Evolutionary conservation across 2,797 vertebrate species (phyloP), one percentile per base, ranked within the genome.

Genomic region (Melanotaenia pygmaea): DNA sequence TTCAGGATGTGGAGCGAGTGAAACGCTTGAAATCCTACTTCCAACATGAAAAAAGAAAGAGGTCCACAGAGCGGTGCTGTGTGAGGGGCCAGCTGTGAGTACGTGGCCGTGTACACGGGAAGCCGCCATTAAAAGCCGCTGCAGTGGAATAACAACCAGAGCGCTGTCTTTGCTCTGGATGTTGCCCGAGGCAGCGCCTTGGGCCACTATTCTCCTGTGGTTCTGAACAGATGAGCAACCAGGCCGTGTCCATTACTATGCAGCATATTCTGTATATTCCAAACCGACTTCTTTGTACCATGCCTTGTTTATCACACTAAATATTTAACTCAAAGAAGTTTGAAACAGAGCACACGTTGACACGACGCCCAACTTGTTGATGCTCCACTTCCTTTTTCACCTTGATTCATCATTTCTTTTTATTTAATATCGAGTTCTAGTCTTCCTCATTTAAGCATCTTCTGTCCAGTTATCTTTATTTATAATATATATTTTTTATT

Each of bases 211-310:
- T 50, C 90, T 90, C 90, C 84, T 64, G 89, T 83, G 88, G 88
- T 79, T 90, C 69, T 16, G 69, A 90, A 87, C 91, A 92, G 91
- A 92, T 88, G 87, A 92, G 85, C 88, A 35, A 85, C 75, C 78
- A 69, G 81, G 82, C 87, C 80, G 81, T 75, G 87, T 84, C 85
- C 88, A 82, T 87, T 84, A 87, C 86, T 86, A 62, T 79, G 82
- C 79, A 61, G 65, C 1, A 34, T 28, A 67, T 40, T 66, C 64
- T 26, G 70, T 83, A 89, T 68, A 84, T 77, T 79, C 77, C 18
- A 30, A 84, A 74, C 57, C 1, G 80, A 83, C 81, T 82, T 67
- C 61, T 87, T 76, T 82, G 73, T 79, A 76, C 84, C 81, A 89
- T 51, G 69, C 26, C 64, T 77, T 59, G 70, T 89, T 84, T 74